A percentile compares a stretch with the other conserved stretches of the same genome.
Evolutionary conservation across 2,888 invertebrate species (phyloP).

Genomic region (Hypena proboscidalis): DNA sequence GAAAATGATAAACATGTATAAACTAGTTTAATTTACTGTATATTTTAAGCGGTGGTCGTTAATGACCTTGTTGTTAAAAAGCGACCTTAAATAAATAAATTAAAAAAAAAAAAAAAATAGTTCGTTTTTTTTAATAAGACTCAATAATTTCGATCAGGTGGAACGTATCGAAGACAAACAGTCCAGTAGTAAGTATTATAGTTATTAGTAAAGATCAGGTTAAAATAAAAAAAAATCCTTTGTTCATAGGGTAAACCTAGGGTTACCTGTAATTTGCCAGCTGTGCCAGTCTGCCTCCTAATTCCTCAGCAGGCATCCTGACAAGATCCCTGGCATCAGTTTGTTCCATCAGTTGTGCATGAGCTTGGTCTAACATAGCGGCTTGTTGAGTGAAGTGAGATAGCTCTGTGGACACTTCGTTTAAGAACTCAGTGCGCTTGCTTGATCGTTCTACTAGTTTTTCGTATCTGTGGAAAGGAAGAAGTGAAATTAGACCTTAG

Average conservation of each 20-base stretch:
- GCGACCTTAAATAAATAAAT: too few relatives aligned
- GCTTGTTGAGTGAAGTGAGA: slow-evolving; percentile 88
- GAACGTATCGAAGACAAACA: too few relatives aligned
- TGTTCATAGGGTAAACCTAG: background rate
- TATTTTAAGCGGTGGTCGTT: too few relatives aligned
- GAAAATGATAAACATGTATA: too few relatives aligned
- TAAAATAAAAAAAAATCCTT: background rate
- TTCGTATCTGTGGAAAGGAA: slow-evolving; percentile 87
- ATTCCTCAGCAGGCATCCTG: slow-evolving; percentile 87
- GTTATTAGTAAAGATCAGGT: too few relatives aligned
- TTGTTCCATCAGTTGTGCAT: slow-evolving; percentile 88
- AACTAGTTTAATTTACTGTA: too few relatives aligned
- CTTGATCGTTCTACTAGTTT: slow-evolving; percentile 92
- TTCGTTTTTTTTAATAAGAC: too few relatives aligned
- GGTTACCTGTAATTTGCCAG: slow-evolving; percentile 83
- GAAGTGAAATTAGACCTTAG: background rate
- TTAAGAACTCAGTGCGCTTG: slow-evolving; percentile 92
- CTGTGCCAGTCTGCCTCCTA: slow-evolving; percentile 71
- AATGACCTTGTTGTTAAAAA: too few relatives aligned
- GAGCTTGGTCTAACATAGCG: slow-evolving; percentile 89
- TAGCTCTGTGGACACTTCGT: slow-evolving; percentile 90
- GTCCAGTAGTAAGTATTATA: too few relatives aligned
- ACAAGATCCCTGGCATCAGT: slow-evolving; percentile 90
- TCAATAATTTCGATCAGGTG: too few relatives aligned
- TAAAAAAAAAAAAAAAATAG: too few relatives aligned